Evolutionary conservation across 2,113 vertebrate genomes (phyloP), one percentile per base, ranked within the genome.

Genomic region (Zosterops japonicus): DNA sequence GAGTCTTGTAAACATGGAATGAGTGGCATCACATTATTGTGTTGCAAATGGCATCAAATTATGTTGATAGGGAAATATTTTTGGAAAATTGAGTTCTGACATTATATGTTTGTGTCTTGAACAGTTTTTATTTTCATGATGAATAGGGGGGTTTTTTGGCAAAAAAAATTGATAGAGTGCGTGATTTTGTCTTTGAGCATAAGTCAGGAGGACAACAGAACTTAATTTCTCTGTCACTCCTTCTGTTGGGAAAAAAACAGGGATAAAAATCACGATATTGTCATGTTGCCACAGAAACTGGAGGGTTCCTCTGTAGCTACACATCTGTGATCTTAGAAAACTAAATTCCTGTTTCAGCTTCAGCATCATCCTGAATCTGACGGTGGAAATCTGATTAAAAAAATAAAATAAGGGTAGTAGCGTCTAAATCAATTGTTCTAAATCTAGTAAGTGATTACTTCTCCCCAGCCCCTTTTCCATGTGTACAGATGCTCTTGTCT

Each of bases 81-180:
- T 46, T 57, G 8, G 24, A 83, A 91, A 79, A 85, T 8, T 56
- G 33, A 79, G 11, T 56, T 81, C 18, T 1, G 3, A n/a, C 4
- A 21, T n/a, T 25, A 71, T 52, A 41, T n/a, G 1, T 67, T 84
- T 60, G 18, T 33, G 17, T 49, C 52, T 89, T 64, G 41, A 82
- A 35, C 15, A 15, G 72, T 11, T 28, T 3, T 94, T 25, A 3
- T 94, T 90, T 76, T 91, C 9, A 13, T 20, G 5, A 67, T 18
- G 9, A 47, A 24, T 59, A 41, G 52, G 6, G 6, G 0, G 0
- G 0, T 15, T 35, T 33, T 59, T 44, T 33, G 3, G 41, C 19
- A 56, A 55, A 94, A 94, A 75, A 69, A 2, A 21, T 27, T 61
- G 17, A 25, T 29, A 55, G 6, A 10, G 2, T 75, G 44, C 5